Evolutionary conservation across 2,113 vertebrate genomes (phyloP).

Genomic region (Sander vitreus): DNA sequence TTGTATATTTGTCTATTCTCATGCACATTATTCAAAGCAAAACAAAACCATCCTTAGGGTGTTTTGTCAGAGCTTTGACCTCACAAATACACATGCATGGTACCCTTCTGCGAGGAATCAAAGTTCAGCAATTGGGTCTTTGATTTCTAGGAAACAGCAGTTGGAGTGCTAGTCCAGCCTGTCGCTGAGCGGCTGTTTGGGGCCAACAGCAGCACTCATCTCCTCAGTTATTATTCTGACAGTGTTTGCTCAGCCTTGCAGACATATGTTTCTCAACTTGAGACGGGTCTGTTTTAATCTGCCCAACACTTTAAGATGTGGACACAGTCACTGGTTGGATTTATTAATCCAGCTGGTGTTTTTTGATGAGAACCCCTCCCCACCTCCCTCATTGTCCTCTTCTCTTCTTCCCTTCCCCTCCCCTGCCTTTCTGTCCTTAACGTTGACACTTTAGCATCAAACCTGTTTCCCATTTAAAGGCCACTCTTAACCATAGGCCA

Average conservation of each 20-base stretch:
- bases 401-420: conserved; percentile 1
- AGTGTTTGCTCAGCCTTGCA: conserved; percentile 76
- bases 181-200: conserved; percentile 28
- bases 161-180: conserved; percentile 44
- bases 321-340: conserved; percentile 71
- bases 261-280: conserved; percentile 77
- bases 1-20: conserved; percentile 23
- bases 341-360: conserved; percentile 84
- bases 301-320: conserved; percentile 72
- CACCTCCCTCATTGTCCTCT: conserved; percentile 42
- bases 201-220: conserved; percentile 66
- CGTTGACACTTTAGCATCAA: conserved; percentile 27
- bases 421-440: conserved; percentile 1
- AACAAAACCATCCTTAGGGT: conserved; percentile 19
- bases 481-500: not conserved
- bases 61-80: conserved; percentile 46
- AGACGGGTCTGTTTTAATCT: conserved; percentile 77
- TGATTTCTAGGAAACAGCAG: conserved; percentile 78
- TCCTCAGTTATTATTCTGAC: conserved; percentile 69
- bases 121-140: conserved; percentile 69
- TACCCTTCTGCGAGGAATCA: conserved; percentile 46
- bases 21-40: conserved; percentile 37
- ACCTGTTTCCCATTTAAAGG: conserved; percentile 23
- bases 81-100: conserved; percentile 51
- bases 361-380: conserved; percentile 66